phyloP scores from a whole-genome alignment of 2,113 vertebrate genomes.

The Laterallus jamaicensis region DNA sequence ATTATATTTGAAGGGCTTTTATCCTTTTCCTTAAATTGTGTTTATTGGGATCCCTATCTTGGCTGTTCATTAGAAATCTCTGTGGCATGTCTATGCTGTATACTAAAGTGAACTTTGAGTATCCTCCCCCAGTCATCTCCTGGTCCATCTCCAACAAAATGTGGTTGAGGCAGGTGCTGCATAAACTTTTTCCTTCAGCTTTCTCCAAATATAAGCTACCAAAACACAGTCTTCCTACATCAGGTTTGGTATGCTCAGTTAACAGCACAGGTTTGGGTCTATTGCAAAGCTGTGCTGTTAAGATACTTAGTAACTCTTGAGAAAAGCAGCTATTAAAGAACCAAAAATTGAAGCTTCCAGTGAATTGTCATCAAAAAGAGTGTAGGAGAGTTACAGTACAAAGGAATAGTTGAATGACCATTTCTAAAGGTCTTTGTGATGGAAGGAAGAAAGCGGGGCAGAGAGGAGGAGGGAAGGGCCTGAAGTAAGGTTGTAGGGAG shows the following conservation, averaged over 20 bases:
- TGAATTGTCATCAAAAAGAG: not conserved
- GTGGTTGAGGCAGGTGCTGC: not conserved
- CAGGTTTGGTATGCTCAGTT: not conserved
- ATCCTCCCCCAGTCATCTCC: not conserved
- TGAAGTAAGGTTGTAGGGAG: not conserved
- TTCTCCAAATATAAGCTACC: not conserved
- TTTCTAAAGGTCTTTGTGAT: conserved; percentile 9
- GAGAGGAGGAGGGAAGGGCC: not conserved
- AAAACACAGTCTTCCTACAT: not conserved
- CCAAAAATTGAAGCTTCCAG: not conserved
- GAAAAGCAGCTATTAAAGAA: not conserved
- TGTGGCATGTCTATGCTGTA: not conserved
- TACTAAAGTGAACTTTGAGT: not conserved
- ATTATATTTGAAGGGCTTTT: not conserved
- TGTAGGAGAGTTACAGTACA: not conserved
- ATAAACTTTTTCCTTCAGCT: not conserved
- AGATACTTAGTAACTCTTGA: not conserved
- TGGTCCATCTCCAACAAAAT: not conserved
- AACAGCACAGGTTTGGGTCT: not conserved
- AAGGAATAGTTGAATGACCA: not conserved
- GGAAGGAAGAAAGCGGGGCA: not conserved
- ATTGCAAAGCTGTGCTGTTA: not conserved
- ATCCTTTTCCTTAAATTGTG: not conserved
- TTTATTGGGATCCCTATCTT: not conserved
- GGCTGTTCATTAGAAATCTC: not conserved